Evolutionary conservation across 2,797 vertebrate species (phyloP), one percentile per base, ranked within the genome.

Genomic region (Tenualosa thibaudeaui): DNA sequence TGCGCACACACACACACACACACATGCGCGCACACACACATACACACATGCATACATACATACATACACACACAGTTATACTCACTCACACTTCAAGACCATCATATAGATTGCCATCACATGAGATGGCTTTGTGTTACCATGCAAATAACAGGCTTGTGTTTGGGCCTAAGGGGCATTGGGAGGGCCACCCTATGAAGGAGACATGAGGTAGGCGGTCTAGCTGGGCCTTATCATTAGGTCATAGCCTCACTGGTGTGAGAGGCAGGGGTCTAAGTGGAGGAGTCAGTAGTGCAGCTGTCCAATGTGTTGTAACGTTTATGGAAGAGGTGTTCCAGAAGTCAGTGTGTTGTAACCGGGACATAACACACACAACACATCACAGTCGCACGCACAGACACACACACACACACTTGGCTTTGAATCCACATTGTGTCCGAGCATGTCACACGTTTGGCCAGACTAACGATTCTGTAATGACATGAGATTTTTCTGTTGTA

Each of bases 391-490:
- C 56, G 0, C 22, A 22, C 56, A 58, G 19, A 22, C 56, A 58
- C 19, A 22, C 56, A 58, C 19, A 58, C 19, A 58, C 56, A 75
- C 68, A 17, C 31, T 43, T 75, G 68, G 68, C 68, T 75, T 5
- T 19, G 4, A 4, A 40, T 19, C 10, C 62, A 40, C 12, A 40
- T 13, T 75, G 24, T 13, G 68, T 75, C 68, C 68, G 6, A 75
- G 31, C 68, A 75, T 75, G 68, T 40, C 37, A 75, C 13, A 17
- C 12, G 43, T 75, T 75, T 75, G 68, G 68, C 68, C 68, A 75
- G 68, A 75, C 68, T 75, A 19, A 0, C 0, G 15, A 75, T 75
- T 40, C 31, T 75, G 68, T 75, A 40, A 75, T 75, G 68, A 75
- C 68, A 58, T 58, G 56, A 58, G 19, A 22, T 19, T 58, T 60